Base-by-base conservation (phyloP, 1,140 invertebrate species). In the Dendrolimus punctatus region DNA sequence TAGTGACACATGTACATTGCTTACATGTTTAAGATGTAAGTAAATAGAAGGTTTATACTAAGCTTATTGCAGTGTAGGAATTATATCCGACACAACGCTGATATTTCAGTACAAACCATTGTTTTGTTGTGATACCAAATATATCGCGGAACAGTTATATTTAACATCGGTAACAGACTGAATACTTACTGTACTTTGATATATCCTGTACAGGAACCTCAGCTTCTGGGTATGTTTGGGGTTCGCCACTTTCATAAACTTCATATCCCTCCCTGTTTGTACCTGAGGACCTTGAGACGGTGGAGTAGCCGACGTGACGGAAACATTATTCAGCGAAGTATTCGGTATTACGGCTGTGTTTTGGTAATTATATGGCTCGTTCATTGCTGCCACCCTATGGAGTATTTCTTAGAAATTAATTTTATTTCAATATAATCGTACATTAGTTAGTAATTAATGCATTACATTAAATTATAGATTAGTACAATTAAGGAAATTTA, bases 211-310 rank as follows among this genome's bases (percentile, higher is more conserved):
- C 49, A 5, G 57, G 43, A 5, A 58, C 52, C 9, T 68, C 73
- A 4, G 57, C 58, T 8, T 71, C 70, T 10, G 56, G 50, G 38
- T 72, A 68, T 0, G 58, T 48, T 4, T 58, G 46, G 2, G 58
- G 54, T 8, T 85, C 71, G n/a, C 65, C 62, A 5, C 58, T 63
- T 40, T 81, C 81, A 7, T 70, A 72, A 0, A 80, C 69, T 47
- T 82, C 78, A 53, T 83, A 81, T 1, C 80, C 71, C 6, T 81
- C 74, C 46, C 75, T 67, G 72, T 53, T 52, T 71, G 68, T 10
- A 68, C 52, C 9, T 48, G 52, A 5, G 51, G 44, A 39, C 23
- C 23, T 23, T 23, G 23, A 23, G 23, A 23, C 23, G 1, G 1
- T 23, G 23, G 23, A 23, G 23, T 23, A 23, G 3, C 23, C 23